Conservation (phyloP, 2,888 invertebrate species). For the Anticlea derivata region DNA sequence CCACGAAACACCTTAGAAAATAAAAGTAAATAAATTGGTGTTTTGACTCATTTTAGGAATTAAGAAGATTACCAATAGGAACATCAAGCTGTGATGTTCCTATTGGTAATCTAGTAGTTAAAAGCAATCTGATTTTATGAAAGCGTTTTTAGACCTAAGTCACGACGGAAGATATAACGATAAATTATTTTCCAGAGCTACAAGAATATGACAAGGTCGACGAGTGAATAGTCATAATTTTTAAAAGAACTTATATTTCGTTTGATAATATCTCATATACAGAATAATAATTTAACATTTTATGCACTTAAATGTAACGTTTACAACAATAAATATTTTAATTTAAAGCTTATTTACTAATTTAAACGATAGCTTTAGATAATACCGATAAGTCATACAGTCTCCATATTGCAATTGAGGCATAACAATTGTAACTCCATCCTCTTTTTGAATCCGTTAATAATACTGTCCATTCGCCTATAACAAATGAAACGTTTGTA, state of each 20-base stretch:
- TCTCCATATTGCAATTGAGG: constrained; percentile 79
- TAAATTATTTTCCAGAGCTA: constrained; percentile 33
- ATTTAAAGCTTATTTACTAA: constrained; percentile 38
- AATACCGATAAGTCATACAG: constrained; percentile 42
- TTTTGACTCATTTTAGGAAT: too few species aligned
- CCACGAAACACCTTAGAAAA: too few species aligned
- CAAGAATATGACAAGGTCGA: constrained; percentile 38
- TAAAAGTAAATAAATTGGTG: too few species aligned
- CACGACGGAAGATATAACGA: too few species aligned
- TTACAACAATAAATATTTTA: constrained; percentile 36
- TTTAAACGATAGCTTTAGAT: constrained; percentile 4
- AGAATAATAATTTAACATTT: constrained; percentile 25
- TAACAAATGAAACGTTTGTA: constrained; percentile 39
- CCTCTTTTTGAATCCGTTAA: constrained; percentile 84
- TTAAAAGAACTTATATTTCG: constrained; percentile 32
- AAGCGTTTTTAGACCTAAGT: too few species aligned
- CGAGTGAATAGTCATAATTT: constrained; percentile 4
- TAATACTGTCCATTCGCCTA: constrained; percentile 85
- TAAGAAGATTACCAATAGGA: too few species aligned
- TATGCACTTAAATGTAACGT: constrained; percentile 27
- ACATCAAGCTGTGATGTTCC: too few species aligned
- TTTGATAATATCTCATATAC: constrained; percentile 30
- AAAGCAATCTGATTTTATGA: too few species aligned
- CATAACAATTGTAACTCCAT: constrained; percentile 89
- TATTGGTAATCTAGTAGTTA: too few species aligned